Evolutionary conservation across 2,888 invertebrate genomes (phyloP), one percentile per base, ranked within the genome.

Genomic region (Rhagonycha fulva): DNA sequence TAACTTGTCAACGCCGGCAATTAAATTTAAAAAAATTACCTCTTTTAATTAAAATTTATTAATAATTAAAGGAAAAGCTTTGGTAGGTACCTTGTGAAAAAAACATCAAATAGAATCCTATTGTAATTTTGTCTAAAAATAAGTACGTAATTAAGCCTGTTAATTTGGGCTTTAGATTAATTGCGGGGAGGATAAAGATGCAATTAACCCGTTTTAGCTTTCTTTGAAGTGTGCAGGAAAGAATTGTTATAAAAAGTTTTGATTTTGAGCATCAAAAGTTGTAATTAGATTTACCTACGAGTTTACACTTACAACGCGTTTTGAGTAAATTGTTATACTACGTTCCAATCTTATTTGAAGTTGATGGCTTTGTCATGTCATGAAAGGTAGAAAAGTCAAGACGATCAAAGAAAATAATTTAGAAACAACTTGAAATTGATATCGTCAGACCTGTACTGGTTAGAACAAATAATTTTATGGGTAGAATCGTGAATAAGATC

Each of bases 1-100:
- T 77, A 77, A 75, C 71, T 70, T 75, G 76, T 78, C 76, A 75
- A 74, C 75, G 73, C 73, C n/a, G 72, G 19, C 63, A 12, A 66
- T n/a, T 7, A n/a, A n/a, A 47, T 2, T 12, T 47, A n/a, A n/a
- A 47, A 47, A 5, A n/a, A 47, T 47, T 47, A 47, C 47, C n/a
- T 47, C n/a, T n/a, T n/a, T 26, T 26, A 66, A 66, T 66, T 66
- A 66, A 66, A 66, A 66, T 23, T 66, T 66, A 23, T n/a, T 24
- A 24, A 24, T 24, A 66, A 24, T 24, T 24, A 24, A 47, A 47
- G 11, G 47, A 47, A n/a, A 47, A 47, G n/a, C 5, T n/a, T 47
- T 47, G n/a, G 24, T n/a, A 2, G n/a, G 24, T n/a, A 2, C n/a
- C n/a, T 47, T 47, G 47, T n/a, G 9, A 47, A 47, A 47, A 47